Evolutionary conservation across 37 sponge, comb jelly and placozoan genomes (phyloP).

Genomic region (Tethya wilhelma): DNA sequence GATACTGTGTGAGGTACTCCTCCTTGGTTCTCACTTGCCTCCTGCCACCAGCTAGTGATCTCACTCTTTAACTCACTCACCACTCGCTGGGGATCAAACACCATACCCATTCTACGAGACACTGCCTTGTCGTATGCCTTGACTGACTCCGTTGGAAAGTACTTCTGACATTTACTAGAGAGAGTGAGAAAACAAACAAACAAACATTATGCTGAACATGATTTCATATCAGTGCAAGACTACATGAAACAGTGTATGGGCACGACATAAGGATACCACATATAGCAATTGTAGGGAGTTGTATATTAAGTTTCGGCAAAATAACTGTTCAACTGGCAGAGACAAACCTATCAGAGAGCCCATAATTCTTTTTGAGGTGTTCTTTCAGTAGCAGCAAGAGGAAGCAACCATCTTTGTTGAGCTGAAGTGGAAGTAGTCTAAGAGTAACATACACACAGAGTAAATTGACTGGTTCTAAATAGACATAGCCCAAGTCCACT

Average conservation of each 20-base stretch:
- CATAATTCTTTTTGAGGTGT: slow-evolving; percentile 76
- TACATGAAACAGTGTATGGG: too few species aligned
- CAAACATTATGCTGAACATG: too few species aligned
- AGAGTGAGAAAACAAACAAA: not conserved
- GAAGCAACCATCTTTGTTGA: too few species aligned
- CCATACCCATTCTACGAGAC: slow-evolving; percentile 30
- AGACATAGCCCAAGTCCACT: too few species aligned
- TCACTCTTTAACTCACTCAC: slow-evolving; percentile 42
- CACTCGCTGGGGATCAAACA: slow-evolving; percentile 62
- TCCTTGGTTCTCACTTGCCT: slow-evolving; percentile 50
- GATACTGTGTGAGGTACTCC: slow-evolving; percentile 57
- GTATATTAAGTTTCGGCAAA: too few species aligned
- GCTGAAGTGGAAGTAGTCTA: too few species aligned
- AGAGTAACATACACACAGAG: too few species aligned
- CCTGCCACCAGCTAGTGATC: not conserved
- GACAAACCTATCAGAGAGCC: slow-evolving; percentile 74
- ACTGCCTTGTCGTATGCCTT: slow-evolving; percentile 90
- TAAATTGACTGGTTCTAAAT: too few species aligned
- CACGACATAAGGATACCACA: too few species aligned
- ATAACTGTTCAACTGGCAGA: not conserved
- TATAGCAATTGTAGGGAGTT: too few species aligned
- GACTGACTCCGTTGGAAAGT: slow-evolving; percentile 82
- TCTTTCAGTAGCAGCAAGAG: slow-evolving; percentile 82
- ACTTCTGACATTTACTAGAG: slow-evolving; percentile 90
- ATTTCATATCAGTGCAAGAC: too few species aligned